phyloP scores from a whole-genome alignment of 2,888 invertebrate species.

The Drosophila subsilvestris region DNA sequence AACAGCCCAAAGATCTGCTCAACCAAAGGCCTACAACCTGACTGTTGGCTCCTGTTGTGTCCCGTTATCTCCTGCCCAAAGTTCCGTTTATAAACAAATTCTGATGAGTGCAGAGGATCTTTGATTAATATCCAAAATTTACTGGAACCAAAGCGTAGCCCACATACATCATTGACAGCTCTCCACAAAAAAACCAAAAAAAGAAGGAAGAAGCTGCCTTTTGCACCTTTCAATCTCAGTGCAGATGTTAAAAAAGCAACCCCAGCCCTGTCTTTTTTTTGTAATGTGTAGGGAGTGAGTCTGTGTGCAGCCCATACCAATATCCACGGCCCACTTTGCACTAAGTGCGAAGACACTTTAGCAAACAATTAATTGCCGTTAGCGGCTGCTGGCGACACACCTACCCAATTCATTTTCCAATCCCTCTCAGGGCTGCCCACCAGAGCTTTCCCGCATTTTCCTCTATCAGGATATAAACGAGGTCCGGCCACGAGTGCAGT shows the following conservation, averaged over 20 bases:
- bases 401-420: conserved; percentile 74
- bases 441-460: not conserved
- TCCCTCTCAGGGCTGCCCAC: conserved; percentile 16
- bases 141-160: not conserved
- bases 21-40: too few species aligned
- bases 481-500: conserved; percentile 5
- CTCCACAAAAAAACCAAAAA: not conserved
- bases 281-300: not conserved
- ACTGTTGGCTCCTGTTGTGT: too few species aligned
- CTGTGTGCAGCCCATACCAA: not conserved
- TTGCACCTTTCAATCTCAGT: conserved; percentile 46
- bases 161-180: conserved; percentile 17
- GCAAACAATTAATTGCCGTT: conserved; percentile 75
- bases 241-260: not conserved
- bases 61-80: too few species aligned
- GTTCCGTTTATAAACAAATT: too few species aligned
- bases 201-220: not conserved
- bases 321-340: conserved; percentile 17
- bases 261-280: not conserved
- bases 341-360: conserved; percentile 57
- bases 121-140: conserved; percentile 14
- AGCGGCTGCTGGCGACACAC: conserved; percentile 73
- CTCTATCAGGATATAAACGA: conserved; percentile 2
- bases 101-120: not conserved
- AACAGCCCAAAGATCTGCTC: too few species aligned